A percentile compares a stretch with the other conserved stretches of the same genome.
These are phyloP conservation scores for Temnopleurus reevesii DNA, from an alignment of 53 echinoderm and acorn worm species.

Conservation along the genomic window DNA sequence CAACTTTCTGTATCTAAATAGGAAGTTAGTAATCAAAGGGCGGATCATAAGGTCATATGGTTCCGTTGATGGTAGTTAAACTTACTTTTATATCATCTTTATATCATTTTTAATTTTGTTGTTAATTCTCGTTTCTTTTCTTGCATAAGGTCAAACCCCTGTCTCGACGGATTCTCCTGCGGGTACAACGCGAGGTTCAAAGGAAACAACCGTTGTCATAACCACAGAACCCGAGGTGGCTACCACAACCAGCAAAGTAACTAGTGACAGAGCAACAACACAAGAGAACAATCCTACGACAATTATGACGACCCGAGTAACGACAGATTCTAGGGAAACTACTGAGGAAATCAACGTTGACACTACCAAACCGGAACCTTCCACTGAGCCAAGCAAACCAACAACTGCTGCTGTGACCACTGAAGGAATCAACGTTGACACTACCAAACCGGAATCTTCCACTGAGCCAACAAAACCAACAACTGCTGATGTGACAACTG, in stretches of 20 bases:
- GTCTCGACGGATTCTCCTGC: not conserved
- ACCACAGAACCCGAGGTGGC: not conserved
- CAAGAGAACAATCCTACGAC: not conserved
- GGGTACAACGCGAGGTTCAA: not conserved
- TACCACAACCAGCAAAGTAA: not conserved
- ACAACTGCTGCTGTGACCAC: constrained; percentile 24
- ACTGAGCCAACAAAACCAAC: not conserved
- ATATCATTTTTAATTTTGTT: no score
- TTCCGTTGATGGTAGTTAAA: no score
- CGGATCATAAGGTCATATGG: no score
- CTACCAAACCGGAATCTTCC: not conserved
- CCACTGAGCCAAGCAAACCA: not conserved
- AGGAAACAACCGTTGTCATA: constrained; percentile 28
- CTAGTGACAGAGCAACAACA: not conserved
- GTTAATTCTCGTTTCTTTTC: not conserved
- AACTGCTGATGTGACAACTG: not conserved
- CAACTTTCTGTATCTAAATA: no score
- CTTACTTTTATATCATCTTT: no score
- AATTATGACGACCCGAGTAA: not conserved
- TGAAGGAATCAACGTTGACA: not conserved
- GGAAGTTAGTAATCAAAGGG: no score
- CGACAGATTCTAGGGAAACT: not conserved
- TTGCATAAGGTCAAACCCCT: not conserved
- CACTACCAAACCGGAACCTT: not conserved
- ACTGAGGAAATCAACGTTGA: not conserved